These are phyloP conservation scores for Brienomyrus longianalis DNA, from an alignment of 2,113 vertebrate genomes.

Conservation along the genomic window DNA sequence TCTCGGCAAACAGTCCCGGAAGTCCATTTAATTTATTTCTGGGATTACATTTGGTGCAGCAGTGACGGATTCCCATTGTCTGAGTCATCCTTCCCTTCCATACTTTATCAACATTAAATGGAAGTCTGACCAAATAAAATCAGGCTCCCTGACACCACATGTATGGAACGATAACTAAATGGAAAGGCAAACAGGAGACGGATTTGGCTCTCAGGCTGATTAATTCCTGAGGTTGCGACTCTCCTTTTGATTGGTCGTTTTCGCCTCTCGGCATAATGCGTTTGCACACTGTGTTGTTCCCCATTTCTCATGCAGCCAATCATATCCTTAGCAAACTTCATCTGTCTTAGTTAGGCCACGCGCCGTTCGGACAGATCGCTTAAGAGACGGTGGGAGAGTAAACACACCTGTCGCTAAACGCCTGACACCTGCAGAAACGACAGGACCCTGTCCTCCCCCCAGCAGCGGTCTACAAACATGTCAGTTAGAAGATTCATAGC, in stretches of 20 bases:
- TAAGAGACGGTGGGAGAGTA: slow-evolving; percentile 31
- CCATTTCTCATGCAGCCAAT: slow-evolving; percentile 37
- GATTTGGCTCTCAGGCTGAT: slow-evolving; percentile 44
- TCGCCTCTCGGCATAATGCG: slow-evolving; percentile 32
- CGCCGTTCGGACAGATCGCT: slow-evolving; percentile 36
- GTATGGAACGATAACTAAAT: slow-evolving; percentile 29
- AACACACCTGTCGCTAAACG: slow-evolving; percentile 22
- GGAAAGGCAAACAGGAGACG: background rate
- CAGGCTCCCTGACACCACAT: slow-evolving; percentile 35
- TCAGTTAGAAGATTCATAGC: background rate
- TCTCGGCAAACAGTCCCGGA: slow-evolving; percentile 32
- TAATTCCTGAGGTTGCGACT: slow-evolving; percentile 39
- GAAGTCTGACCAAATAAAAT: slow-evolving; percentile 51
- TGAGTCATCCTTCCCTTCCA: slow-evolving; percentile 39
- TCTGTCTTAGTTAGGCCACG: slow-evolving; percentile 33
- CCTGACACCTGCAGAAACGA: background rate
- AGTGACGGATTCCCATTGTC: slow-evolving; percentile 45
- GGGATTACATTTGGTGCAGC: slow-evolving; percentile 47
- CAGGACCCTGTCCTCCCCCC: background rate
- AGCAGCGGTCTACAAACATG: background rate
- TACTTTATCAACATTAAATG: slow-evolving; percentile 45
- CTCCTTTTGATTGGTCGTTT: slow-evolving; percentile 24
- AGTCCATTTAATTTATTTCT: slow-evolving; percentile 43
- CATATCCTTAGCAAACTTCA: slow-evolving; percentile 36
- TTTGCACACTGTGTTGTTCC: slow-evolving; percentile 19